Percentiles rank a stretch among this genome's conserved stretches.
phyloP scores from a whole-genome alignment of 2,113 vertebrate species.

The Lucifuga dentata region DNA sequence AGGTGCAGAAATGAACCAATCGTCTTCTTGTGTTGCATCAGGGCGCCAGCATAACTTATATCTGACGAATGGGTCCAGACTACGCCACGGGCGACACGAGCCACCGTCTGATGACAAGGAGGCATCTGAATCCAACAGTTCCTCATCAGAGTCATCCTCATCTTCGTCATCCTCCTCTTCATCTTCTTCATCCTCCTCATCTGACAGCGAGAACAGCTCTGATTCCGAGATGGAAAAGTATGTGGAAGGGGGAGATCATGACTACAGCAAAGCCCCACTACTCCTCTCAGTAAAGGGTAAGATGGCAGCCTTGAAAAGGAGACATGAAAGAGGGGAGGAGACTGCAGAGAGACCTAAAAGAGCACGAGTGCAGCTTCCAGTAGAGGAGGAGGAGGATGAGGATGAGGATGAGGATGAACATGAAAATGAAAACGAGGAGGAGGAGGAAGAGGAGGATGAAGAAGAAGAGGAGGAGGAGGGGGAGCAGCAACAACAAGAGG shows the following conservation, averaged over 20 bases:
- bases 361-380: constrained; percentile 65
- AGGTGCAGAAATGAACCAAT: constrained; percentile 6
- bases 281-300: constrained; percentile 83
- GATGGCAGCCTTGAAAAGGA: constrained; percentile 67
- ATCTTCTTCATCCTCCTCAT: constrained; percentile 87
- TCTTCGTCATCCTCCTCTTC: constrained; percentile 82
- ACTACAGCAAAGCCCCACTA: constrained; percentile 94
- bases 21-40: constrained; percentile 36
- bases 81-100: constrained; percentile 69
- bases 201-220: constrained; percentile 83
- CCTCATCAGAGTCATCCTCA: constrained; percentile 74
- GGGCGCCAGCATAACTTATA: constrained; percentile 76
- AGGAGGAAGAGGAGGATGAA: constrained; percentile 72
- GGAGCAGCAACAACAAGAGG: constrained; percentile 78
- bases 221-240: constrained; percentile 90
- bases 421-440: constrained; percentile 77
- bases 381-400: constrained; percentile 72
- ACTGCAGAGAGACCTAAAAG: constrained; percentile 76
- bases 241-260: constrained; percentile 94
- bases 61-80: constrained; percentile 86
- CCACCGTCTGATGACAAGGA: constrained; percentile 82
- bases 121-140: constrained; percentile 74
- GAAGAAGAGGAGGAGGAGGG: constrained; percentile 71
- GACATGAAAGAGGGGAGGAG: constrained; percentile 79
- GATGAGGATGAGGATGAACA: constrained; percentile 78